These are phyloP conservation scores for Ophthalmolycus amberensis DNA, from an alignment of 2,113 vertebrate species.

Conservation along the genomic window DNA sequence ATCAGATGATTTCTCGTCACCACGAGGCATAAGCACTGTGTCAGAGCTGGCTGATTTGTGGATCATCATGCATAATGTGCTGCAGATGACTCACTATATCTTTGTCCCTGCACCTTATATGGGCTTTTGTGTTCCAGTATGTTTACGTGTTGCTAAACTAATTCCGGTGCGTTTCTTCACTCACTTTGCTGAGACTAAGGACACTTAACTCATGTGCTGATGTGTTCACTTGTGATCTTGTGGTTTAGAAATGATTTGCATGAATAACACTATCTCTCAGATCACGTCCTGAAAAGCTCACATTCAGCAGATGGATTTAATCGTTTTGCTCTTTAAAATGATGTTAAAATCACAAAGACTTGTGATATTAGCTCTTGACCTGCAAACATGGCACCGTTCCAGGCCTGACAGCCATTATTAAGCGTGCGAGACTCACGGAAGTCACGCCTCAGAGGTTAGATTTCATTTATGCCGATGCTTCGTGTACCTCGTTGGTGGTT, in stretches of 20 bases:
- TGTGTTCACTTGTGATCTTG: neutral
- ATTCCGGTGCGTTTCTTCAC: neutral
- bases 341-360: neutral
- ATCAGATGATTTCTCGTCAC: constrained; percentile 22
- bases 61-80: neutral
- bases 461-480: constrained; percentile 57
- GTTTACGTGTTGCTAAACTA: neutral
- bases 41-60: neutral
- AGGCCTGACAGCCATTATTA: constrained; percentile 16
- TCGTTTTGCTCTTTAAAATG: neutral
- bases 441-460: constrained; percentile 48
- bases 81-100: neutral
- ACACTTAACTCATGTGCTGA: neutral
- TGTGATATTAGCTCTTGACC: constrained; percentile 25
- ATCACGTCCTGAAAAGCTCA: neutral
- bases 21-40: neutral
- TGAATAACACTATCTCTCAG: neutral
- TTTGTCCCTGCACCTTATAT: neutral
- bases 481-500: constrained; percentile 63
- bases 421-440: constrained; percentile 19
- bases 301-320: neutral
- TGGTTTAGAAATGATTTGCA: neutral
- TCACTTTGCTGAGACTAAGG: neutral
- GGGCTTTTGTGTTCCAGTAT: neutral
- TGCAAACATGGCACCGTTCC: constrained; percentile 36